Base-by-base conservation (phyloP, 2,888 invertebrate genomes). In the Lepidochrysops patricia region DNA sequence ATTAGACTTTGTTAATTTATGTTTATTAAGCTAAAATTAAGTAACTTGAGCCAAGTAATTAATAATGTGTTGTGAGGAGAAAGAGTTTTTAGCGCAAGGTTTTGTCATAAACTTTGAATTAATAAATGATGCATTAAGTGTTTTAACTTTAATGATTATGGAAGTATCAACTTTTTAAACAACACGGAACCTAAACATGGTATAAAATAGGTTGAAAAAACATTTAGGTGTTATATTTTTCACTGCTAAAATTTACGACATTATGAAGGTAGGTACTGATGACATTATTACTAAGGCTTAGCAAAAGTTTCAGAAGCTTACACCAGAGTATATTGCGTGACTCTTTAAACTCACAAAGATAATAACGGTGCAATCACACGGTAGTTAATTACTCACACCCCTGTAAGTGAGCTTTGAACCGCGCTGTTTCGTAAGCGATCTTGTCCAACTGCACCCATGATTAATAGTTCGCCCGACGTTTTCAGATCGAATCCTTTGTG, bases 301-400 rank as follows among this genome's bases (percentile, higher is more conserved):
- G n/a, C n/a, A n/a, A n/a, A n/a, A n/a, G n/a, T n/a, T n/a, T n/a
- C n/a, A n/a, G n/a, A n/a, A n/a, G n/a, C n/a, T n/a, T n/a, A n/a
- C n/a, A n/a, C n/a, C n/a, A n/a, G n/a, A n/a, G n/a, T n/a, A n/a
- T n/a, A n/a, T n/a, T n/a, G n/a, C n/a, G n/a, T n/a, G n/a, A n/a
- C n/a, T n/a, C n/a, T n/a, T n/a, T n/a, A n/a, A n/a, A n/a, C n/a
- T n/a, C n/a, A n/a, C n/a, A n/a, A n/a, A n/a, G 19, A 67, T 76
- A 74, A 75, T 78, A 82, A 80, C 77, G 73, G 76, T 83, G 77
- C 80, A 81, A 82, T 84, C 82, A 82, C 75, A 77, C 78, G 85
- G 84, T 85, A 87, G 80, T 82, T 86, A 87, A 88, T 89, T 89
- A 87, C 84, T 75, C 76, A 70, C 80, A 72, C 73, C 71, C 76